A percentile compares a stretch with the other conserved stretches of the same genome.
These are phyloP conservation scores for Guaruba guarouba DNA, from an alignment of 2,113 vertebrate species.

Conservation along the genomic window DNA sequence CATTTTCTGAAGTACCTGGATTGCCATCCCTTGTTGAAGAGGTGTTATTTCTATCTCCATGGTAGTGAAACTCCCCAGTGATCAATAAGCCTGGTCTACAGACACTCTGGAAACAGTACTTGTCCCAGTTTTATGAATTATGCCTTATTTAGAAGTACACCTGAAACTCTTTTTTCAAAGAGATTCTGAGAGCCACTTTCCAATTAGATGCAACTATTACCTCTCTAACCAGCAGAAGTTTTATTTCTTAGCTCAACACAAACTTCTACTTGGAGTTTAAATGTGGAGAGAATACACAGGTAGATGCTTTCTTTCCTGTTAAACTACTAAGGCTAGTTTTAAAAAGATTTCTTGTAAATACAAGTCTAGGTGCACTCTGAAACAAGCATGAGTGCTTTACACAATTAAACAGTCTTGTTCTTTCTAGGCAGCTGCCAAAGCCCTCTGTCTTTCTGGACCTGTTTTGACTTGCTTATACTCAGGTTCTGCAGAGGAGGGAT, in stretches of 20 bases:
- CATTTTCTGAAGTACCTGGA: neutral
- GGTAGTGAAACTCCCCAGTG: neutral
- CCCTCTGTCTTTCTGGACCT: neutral
- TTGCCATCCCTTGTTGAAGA: neutral
- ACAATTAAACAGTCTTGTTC: neutral
- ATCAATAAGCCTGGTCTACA: neutral
- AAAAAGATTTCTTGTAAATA: neutral
- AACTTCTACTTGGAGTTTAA: neutral
- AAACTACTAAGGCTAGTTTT: neutral
- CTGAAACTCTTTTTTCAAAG: neutral
- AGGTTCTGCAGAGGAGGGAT: neutral
- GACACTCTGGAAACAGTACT: neutral
- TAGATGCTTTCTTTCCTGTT: neutral
- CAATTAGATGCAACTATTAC: neutral
- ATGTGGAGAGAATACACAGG: fast-evolving
- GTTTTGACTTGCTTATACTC: neutral
- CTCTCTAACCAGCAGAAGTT: neutral
- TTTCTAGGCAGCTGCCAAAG: neutral
- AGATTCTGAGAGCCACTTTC: neutral
- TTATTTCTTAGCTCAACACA: neutral
- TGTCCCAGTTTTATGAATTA: neutral
- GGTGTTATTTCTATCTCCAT: neutral
- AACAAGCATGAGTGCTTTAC: neutral
- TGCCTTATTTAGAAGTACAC: neutral
- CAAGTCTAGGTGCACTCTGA: neutral